Percentiles rank a stretch among this genome's conserved stretches.
phyloP scores from a whole-genome alignment of 2,888 invertebrate genomes.

The Caenorhabditis zanzibari region DNA sequence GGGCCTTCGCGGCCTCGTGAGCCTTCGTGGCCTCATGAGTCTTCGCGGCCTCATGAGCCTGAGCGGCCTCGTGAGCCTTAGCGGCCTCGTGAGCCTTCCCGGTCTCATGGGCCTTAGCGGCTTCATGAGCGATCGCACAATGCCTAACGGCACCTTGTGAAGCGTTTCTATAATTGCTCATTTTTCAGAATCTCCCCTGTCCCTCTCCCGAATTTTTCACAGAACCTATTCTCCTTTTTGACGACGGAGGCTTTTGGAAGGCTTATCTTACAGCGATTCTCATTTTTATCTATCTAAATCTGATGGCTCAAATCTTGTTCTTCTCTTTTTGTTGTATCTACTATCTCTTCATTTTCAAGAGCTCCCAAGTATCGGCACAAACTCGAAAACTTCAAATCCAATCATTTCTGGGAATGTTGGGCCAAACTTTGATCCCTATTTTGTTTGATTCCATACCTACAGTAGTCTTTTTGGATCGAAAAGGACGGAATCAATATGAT shows the following conservation, averaged over 20 bases:
- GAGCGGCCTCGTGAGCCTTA: too few relatives aligned
- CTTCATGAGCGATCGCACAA: too few relatives aligned
- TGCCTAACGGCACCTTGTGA: too few relatives aligned
- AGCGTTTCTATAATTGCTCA: too few relatives aligned
- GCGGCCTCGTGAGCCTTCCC: too few relatives aligned
- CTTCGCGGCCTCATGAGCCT: too few relatives aligned
- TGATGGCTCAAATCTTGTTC: neutral
- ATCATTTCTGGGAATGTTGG: neutral
- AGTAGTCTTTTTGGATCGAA: neutral
- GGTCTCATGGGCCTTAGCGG: too few relatives aligned
- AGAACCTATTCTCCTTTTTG: neutral
- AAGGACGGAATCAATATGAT: neutral
- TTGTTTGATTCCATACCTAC: neutral
- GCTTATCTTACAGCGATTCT: neutral
- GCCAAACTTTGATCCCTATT: conserved; percentile 13
- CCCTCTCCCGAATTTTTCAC: conserved; percentile 9
- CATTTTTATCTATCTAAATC: neutral
- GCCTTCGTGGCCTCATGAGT: too few relatives aligned
- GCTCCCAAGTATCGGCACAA: neutral
- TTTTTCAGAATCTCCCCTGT: conserved; percentile 3
- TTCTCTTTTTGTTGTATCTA: conserved; percentile 19
- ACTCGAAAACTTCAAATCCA: neutral
- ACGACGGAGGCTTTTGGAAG: neutral
- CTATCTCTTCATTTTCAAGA: conserved; percentile 1
- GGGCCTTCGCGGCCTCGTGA: too few relatives aligned